phyloP scores from a whole-genome alignment of 2,888 invertebrate species.

The Cerastis rubricosa region DNA sequence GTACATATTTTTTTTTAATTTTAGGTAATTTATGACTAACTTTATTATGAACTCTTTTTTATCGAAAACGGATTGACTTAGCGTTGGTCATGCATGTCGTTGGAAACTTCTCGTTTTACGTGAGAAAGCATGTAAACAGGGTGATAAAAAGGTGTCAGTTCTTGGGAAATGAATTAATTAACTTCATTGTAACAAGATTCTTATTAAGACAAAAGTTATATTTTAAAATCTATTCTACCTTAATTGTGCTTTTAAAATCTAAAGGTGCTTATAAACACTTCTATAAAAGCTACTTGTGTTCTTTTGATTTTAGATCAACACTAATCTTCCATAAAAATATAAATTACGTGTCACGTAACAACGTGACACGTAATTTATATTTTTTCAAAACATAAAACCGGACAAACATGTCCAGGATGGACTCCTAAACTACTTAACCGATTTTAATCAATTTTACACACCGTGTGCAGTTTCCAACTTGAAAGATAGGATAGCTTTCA shows the following conservation, averaged over 20 bases:
- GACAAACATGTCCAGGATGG: too few relatives aligned
- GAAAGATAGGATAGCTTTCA: too few relatives aligned
- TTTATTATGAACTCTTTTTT: constrained; percentile 61
- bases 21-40: constrained; percentile 74
- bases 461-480: too few relatives aligned
- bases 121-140: constrained; percentile 36
- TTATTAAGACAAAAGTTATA: not conserved
- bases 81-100: constrained; percentile 44
- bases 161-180: not conserved
- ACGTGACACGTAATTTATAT: too few relatives aligned
- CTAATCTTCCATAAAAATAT: too few relatives aligned
- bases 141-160: constrained; percentile 40
- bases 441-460: too few relatives aligned
- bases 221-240: constrained; percentile 1
- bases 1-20: constrained; percentile 75
- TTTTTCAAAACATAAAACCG: too few relatives aligned
- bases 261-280: not conserved
- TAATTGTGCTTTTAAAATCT: not conserved
- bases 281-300: not conserved
- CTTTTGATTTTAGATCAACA: not conserved
- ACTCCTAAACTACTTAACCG: too few relatives aligned
- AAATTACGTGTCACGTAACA: too few relatives aligned
- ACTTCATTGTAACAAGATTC: not conserved
- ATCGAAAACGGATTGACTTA: constrained; percentile 53
- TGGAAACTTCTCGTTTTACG: constrained; percentile 44